Evolutionary conservation across 2,797 vertebrate genomes (phyloP), one percentile per base, ranked within the genome.

Genomic region (Halcyon badia): DNA sequence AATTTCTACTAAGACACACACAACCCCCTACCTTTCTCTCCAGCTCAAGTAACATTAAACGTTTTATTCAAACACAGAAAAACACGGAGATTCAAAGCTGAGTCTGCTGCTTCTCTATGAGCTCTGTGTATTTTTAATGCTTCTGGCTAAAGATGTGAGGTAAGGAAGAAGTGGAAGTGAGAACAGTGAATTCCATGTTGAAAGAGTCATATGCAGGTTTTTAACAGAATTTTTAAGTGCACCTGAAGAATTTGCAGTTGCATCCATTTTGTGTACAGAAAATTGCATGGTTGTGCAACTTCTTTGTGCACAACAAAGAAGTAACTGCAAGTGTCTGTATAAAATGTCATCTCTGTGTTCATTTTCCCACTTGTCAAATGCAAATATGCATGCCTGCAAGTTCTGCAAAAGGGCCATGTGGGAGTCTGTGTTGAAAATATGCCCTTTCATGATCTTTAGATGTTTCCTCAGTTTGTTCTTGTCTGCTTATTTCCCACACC

Each of bases 1-100:
- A 96, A 88, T 92, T 97, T 93, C 75, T 96, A 52, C 86, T 95
- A 87, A 94, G 86, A 89, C 84, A 78, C 84, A 96, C 92, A 96
- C 54, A 94, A 82, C 77, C 87, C 79, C 88, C 94, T 90, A 96
- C 84, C 94, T 94, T 96, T 94, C 84, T 94, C 0, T 52, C 90
- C 89, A 94, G 90, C 96, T 96, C 94, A 93, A 96, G 97, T 97
- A 97, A 97, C 95, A 83, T 94, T 89, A 96, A 97, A 97, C 0
- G 3, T 93, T 96, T 93, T 93, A 92, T 87, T 95, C 88, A 96
- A 96, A 93, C 86, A 85, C 86, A 92, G 95, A 80, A 96, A 96
- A 96, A 95, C 86, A 95, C 0, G 6, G 75, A 93, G 90, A 89
- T 92, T 94, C 71, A 31, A 90, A 94, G 71, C 65, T 71, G 57